Conservation (phyloP, 2,113 vertebrate species). For the Elgaria multicarinata region DNA sequence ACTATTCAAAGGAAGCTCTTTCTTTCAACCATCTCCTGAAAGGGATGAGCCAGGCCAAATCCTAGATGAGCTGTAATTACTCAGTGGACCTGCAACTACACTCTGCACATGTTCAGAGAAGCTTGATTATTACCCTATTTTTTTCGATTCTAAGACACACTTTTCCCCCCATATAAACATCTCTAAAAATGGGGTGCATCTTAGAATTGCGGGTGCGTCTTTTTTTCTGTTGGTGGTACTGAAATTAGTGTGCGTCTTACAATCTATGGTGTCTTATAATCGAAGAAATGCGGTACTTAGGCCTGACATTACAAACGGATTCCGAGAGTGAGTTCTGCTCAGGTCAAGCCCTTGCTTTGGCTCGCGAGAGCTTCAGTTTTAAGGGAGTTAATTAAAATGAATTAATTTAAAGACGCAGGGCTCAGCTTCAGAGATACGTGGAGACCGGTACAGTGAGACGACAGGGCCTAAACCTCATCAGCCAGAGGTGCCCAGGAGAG, state of each 20-base stretch:
- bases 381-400: not conserved
- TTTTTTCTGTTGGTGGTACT: too few relatives aligned
- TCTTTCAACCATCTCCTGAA: not conserved
- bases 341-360: not conserved
- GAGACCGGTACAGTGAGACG: not conserved
- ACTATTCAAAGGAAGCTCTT: not conserved
- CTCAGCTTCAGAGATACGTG: not conserved
- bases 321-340: too few relatives aligned
- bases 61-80: not conserved
- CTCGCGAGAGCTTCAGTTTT: not conserved
- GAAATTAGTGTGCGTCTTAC: too few relatives aligned
- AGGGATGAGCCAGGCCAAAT: not conserved
- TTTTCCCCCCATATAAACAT: too few relatives aligned
- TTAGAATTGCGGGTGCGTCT: too few relatives aligned
- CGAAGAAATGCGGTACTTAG: too few relatives aligned
- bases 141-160: too few relatives aligned
- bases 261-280: too few relatives aligned
- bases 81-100: not conserved
- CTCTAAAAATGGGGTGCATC: too few relatives aligned
- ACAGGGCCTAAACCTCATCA: rapidly evolving
- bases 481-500: not conserved
- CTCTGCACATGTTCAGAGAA: not conserved
- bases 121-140: too few relatives aligned
- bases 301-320: not conserved
- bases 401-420: not conserved